phyloP scores from a whole-genome alignment of 2,888 invertebrate genomes.

The Nymphalis c-album region DNA sequence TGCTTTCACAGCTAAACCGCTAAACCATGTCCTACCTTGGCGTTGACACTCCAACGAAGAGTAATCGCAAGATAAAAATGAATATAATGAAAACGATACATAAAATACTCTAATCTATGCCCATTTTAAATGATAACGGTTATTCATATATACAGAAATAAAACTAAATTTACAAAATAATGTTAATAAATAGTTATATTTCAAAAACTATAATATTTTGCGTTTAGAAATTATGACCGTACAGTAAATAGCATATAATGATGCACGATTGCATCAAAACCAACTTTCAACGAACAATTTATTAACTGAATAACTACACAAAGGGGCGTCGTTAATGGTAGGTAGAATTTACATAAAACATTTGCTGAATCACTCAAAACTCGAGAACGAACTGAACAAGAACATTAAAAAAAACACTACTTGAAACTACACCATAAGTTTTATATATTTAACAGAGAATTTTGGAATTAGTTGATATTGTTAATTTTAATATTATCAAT shows the following conservation, averaged over 20 bases:
- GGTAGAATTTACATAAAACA: conserved; percentile 40
- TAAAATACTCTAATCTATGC: too few relatives aligned
- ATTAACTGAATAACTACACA: conserved; percentile 44
- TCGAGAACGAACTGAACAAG: conserved; percentile 28
- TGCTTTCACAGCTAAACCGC: too few relatives aligned
- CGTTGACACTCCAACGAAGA: too few relatives aligned
- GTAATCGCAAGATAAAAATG: too few relatives aligned
- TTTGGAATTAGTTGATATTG: too few relatives aligned
- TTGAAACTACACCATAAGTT: not conserved
- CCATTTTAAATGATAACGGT: too few relatives aligned
- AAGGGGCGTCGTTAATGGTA: conserved; percentile 40
- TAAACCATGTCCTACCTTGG: too few relatives aligned
- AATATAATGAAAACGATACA: too few relatives aligned
- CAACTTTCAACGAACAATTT: conserved; percentile 37
- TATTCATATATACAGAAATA: too few relatives aligned
- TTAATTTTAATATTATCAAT: too few relatives aligned
- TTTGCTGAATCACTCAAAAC: conserved; percentile 36
- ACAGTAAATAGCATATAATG: not conserved
- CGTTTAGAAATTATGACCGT: not conserved
- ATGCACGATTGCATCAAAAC: conserved; percentile 21
- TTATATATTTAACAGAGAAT: not conserved
- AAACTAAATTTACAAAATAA: too few relatives aligned
- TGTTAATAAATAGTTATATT: too few relatives aligned
- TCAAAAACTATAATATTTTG: not conserved
- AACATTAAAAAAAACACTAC: conserved; percentile 17